Conservation (phyloP, 2,113 vertebrate genomes). For the Trinectes maculatus region DNA sequence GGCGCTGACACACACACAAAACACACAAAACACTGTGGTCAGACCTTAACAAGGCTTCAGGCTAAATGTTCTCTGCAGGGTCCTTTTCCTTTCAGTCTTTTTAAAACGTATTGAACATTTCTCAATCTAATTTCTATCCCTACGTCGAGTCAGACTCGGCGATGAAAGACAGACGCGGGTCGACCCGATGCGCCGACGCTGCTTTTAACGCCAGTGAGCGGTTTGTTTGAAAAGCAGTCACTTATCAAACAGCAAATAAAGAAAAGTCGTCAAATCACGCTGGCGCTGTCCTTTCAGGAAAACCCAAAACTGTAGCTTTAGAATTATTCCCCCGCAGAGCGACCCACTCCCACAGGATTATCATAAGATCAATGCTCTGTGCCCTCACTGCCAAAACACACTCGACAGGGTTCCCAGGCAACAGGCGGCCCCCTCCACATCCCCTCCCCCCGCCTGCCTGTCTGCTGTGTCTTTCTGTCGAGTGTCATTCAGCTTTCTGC, state of each 20-base stretch:
- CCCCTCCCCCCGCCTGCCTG: background rate
- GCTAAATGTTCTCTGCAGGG: no score
- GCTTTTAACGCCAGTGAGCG: no score
- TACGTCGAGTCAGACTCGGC: no score
- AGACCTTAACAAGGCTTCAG: background rate
- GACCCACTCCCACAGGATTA: constrained; percentile 58
- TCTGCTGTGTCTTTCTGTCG: constrained; percentile 20
- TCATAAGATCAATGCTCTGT: constrained; percentile 77
- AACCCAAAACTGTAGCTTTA: background rate
- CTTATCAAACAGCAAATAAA: no score
- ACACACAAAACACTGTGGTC: constrained; percentile 1
- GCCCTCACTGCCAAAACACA: constrained; percentile 36
- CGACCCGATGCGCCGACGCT: no score
- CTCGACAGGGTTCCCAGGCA: constrained; percentile 76
- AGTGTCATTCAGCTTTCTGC: constrained; percentile 41
- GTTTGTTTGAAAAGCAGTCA: no score
- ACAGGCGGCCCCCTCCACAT: constrained; percentile 51
- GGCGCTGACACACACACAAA: background rate
- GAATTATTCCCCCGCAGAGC: background rate
- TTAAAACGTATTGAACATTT: no score
- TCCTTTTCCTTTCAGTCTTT: no score
- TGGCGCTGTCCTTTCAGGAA: no score
- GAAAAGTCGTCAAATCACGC: no score
- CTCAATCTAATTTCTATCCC: no score
- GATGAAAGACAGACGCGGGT: no score